Percentiles rank a stretch among this genome's conserved stretches.
phyloP scores from a whole-genome alignment of 2,113 vertebrate genomes.

The Camarhynchus parvulus region DNA sequence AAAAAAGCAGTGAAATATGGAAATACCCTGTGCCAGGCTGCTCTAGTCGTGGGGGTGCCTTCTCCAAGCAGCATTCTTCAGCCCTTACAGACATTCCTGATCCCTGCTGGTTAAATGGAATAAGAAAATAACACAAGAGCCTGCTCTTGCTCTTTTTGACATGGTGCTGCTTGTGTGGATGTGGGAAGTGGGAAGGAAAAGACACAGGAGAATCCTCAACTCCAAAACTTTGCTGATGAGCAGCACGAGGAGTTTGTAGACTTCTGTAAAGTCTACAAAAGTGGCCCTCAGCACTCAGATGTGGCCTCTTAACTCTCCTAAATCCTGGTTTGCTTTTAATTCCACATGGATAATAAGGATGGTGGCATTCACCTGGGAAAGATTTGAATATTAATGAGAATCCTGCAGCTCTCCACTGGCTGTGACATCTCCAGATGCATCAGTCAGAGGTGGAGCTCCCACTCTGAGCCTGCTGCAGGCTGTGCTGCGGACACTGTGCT shows the following conservation, averaged over 20 bases:
- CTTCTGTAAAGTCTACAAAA: background rate
- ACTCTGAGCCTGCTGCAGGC: background rate
- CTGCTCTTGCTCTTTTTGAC: background rate
- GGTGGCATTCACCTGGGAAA: background rate
- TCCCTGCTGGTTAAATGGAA: background rate
- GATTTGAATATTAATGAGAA: background rate
- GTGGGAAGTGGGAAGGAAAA: background rate
- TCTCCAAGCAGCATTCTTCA: background rate
- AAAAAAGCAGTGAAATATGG: background rate
- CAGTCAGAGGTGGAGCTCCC: background rate
- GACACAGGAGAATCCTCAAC: background rate
- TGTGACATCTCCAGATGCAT: background rate
- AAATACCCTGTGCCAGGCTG: background rate
- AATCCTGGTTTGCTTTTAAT: background rate
- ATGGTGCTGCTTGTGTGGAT: rapidly evolving
- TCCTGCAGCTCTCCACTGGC: background rate
- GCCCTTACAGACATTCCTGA: background rate
- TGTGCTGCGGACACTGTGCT: background rate
- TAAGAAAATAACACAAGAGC: background rate
- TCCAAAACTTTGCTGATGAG: background rate
- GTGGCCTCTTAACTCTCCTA: background rate
- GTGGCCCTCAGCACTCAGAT: background rate
- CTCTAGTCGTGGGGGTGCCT: background rate
- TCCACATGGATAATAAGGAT: background rate
- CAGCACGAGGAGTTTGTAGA: background rate